Evolutionary conservation across 2,888 invertebrate genomes (phyloP), one percentile per base, ranked within the genome.

Genomic region (Sarcophaga caerulescens): DNA sequence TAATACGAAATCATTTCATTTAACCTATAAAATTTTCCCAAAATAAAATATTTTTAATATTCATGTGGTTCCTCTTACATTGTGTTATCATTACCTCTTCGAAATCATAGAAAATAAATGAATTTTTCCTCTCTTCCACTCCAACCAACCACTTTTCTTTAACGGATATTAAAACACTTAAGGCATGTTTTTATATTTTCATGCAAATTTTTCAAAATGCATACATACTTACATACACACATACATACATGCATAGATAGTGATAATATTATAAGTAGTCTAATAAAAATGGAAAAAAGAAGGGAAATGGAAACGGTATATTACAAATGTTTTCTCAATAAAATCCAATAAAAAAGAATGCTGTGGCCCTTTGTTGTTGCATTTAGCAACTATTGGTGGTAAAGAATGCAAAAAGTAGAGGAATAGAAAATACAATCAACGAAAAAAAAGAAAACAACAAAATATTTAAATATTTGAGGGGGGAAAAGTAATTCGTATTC

Each of bases 281-380:
- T 19, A 73, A 73, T 59, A 73, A 60, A 73, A 73, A n/a, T 45
- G 11, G 17, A 35, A 35, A 35, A 35, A 73, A 73, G 21, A 60
- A 73, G 8, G 25, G 17, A 14, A 73, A 73, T 59, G 60, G 44
- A 73, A 73, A n/a, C 44, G 11, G 35, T 65, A 70, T 25, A 79
- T 79, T 79, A 73, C 71, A 73, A 71, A 66, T 66, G 65, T 59
- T 79, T 59, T 52, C 23, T 45, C 35, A 25, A 71, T 79, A 60
- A 80, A 80, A 73, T 45, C 80, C 59, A 66, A 80, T 73, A 73
- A 68, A 68, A 73, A 69, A 2, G 52, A 8, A 73, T n/a, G 5
- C 14, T 35, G 3, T 35, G 35, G 35, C n/a, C n/a, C 17, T 52
- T 52, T 52, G 52, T 52, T 12, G 52, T 17, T 52, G 52, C 52